phyloP scores from a whole-genome alignment of 1,140 invertebrate genomes.

The Calephelis nemesis region DNA sequence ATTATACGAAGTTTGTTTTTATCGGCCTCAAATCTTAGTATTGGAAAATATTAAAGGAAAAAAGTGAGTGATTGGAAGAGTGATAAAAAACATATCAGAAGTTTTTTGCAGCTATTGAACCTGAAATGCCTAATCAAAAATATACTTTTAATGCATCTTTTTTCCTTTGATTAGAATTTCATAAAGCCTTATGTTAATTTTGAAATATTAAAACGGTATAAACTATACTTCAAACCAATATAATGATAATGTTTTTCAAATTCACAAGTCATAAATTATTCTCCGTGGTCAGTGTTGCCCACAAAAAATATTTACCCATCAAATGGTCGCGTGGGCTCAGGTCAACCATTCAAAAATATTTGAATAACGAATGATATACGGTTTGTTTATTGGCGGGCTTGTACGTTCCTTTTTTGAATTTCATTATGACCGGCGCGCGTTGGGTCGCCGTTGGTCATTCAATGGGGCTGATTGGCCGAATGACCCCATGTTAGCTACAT shows the following conservation, averaged over 20 bases:
- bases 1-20: conserved; percentile 11
- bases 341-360: conserved; percentile 74
- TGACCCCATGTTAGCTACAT: conserved; percentile 67
- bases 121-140: no score
- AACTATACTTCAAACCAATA: conserved; percentile 1
- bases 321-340: conserved; percentile 72
- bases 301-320: conserved; percentile 72
- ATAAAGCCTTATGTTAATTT: neutral
- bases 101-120: no score
- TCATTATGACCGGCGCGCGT: conserved; percentile 68
- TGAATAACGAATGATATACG: conserved; percentile 77
- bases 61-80: no score
- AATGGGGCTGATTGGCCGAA: conserved; percentile 44
- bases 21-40: no score
- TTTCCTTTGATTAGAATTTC: no score
- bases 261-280: conserved; percentile 66
- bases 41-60: no score
- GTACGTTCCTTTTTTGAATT: conserved; percentile 67
- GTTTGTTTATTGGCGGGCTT: conserved; percentile 76
- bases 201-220: neutral
- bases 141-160: no score
- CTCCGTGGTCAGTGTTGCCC: conserved; percentile 48
- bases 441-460: conserved; percentile 61
- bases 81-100: no score
- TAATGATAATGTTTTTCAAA: conserved; percentile 22